Percentiles rank a stretch among this genome's conserved stretches.
Evolutionary conservation across 2,113 vertebrate species (phyloP).

Genomic region (Brevimyrus niger): DNA sequence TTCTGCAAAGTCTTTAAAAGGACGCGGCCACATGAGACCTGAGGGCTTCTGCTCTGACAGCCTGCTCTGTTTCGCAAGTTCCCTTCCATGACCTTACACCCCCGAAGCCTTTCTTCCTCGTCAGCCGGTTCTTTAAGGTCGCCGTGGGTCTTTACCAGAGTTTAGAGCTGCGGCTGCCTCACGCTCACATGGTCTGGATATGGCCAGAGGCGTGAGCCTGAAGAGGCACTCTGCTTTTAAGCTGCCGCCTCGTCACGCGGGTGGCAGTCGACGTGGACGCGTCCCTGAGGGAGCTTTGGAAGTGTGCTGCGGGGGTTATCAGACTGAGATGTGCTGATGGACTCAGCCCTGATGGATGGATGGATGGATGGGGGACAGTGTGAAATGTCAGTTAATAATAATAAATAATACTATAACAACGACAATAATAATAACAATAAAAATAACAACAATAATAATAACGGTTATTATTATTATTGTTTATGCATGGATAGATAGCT

Average conservation of each 20-base stretch:
- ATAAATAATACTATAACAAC: too few relatives aligned
- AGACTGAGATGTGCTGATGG: not conserved
- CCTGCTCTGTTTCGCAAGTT: not conserved
- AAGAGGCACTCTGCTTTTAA: not conserved
- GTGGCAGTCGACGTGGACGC: not conserved
- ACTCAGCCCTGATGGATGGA: not conserved
- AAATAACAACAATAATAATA: too few relatives aligned
- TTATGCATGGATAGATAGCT: not conserved
- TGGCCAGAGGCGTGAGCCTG: not conserved
- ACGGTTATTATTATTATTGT: too few relatives aligned
- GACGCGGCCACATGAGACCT: not conserved
- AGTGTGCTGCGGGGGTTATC: not conserved
- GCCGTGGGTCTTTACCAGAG: not conserved
- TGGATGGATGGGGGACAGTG: not conserved
- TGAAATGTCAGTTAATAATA: too few relatives aligned
- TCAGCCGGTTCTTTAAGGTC: conserved; percentile 4
- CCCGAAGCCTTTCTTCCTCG: not conserved
- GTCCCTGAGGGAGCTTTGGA: not conserved
- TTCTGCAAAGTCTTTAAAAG: not conserved
- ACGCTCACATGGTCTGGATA: not conserved
- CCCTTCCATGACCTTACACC: not conserved
- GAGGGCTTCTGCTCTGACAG: not conserved
- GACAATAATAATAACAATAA: too few relatives aligned
- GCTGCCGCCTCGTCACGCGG: not conserved
- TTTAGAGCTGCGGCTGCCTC: not conserved